A percentile compares a stretch with the other conserved stretches of the same genome.
Conservation (phyloP, 2,797 vertebrate genomes). For the Amblyraja radiata region DNA sequence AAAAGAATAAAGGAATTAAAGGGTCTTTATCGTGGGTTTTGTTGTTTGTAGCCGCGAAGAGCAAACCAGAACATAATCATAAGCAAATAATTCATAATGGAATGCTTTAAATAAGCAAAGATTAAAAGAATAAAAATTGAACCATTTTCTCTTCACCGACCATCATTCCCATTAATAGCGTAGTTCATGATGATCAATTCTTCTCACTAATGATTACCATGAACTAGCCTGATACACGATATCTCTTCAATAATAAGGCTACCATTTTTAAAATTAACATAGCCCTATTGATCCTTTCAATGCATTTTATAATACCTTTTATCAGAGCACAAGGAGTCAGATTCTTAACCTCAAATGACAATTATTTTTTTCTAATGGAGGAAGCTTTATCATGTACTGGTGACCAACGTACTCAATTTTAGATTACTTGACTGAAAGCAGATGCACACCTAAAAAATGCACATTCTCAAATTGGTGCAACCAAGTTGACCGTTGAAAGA, state of each 20-base stretch:
- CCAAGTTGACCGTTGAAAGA: not conserved
- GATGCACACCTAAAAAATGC: constrained; percentile 32
- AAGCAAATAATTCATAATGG: not conserved
- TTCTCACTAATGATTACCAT: not conserved
- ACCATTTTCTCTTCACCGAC: constrained; percentile 7
- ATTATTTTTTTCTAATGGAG: not conserved
- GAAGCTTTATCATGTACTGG: not conserved
- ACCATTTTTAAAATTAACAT: constrained; percentile 10
- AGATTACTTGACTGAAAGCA: constrained; percentile 35
- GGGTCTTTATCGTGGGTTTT: not conserved
- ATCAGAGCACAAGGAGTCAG: not conserved
- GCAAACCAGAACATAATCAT: not conserved
- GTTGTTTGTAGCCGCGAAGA: not conserved
- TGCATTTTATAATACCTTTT: constrained; percentile 29
- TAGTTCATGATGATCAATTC: not conserved
- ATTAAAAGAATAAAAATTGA: not conserved
- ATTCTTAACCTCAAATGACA: not conserved
- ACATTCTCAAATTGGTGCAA: constrained; percentile 26
- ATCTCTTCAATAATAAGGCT: not conserved
- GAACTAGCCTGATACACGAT: not conserved
- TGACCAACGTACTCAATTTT: constrained; percentile 3
- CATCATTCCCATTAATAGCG: not conserved
- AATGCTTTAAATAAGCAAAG: constrained; percentile 18
- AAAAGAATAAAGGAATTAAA: not conserved
- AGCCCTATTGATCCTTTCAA: constrained; percentile 14